A percentile compares a stretch with the other conserved stretches of the same genome.
phyloP scores from a whole-genome alignment of 1,140 invertebrate species.

The Platyscapa corneri region DNA sequence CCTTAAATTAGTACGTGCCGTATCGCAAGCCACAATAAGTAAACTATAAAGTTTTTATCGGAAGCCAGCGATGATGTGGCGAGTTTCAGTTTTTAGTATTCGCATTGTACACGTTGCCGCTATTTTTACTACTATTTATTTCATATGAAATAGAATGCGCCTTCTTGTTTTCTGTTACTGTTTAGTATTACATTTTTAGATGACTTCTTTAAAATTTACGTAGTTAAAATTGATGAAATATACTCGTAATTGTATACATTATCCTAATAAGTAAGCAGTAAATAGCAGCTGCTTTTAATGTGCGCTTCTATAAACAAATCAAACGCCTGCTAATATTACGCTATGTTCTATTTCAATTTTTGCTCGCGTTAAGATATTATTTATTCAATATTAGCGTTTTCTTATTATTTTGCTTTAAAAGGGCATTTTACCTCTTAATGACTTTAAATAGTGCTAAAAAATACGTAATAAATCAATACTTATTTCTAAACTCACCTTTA shows the following conservation, averaged over 20 bases:
- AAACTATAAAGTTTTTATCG: not conserved
- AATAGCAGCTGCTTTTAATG: not conserved
- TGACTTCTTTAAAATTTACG: not conserved
- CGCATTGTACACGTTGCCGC: not conserved
- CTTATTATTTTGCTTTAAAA: not conserved
- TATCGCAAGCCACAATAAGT: not conserved
- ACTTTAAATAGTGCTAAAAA: not conserved
- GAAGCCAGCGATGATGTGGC: not conserved
- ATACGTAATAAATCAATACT: no score
- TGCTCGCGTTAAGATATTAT: not conserved
- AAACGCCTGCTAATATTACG: constrained; percentile 4
- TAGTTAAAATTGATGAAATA: constrained; percentile 6
- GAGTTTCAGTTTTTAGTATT: not conserved
- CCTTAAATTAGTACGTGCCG: not conserved
- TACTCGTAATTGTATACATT: constrained; percentile 11
- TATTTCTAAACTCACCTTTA: not conserved
- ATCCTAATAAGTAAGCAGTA: constrained; percentile 10
- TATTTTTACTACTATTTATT: not conserved
- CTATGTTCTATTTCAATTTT: constrained; percentile 12
- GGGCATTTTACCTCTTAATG: not conserved
- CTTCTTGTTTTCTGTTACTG: not conserved
- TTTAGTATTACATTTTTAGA: not conserved
- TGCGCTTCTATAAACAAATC: not conserved
- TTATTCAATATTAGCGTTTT: not conserved
- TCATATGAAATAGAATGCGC: not conserved